Base-by-base conservation (phyloP, 2,888 invertebrate species). In the Strigamia maritima region DNA sequence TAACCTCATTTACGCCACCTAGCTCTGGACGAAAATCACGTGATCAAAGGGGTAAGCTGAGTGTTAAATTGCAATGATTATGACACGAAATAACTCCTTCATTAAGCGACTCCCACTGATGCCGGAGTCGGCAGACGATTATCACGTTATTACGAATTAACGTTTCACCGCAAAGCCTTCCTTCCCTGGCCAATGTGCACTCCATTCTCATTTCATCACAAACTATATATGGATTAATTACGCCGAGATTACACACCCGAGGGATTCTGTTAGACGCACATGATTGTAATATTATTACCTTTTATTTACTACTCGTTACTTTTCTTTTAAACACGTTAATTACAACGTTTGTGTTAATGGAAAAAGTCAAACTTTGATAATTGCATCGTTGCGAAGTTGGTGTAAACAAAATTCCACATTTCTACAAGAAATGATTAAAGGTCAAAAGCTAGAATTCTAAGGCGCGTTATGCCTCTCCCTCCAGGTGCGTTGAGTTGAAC, bases 1-100 rank as follows among this genome's bases (percentile, higher is more conserved):
- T 70, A 70, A 70, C 70, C 70, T 70, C 70, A 70, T 70, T 70
- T 54, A 54, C 54, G 19, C 54, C 70, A 28, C 60, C 7, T 12
- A 28, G 19, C 54, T 54, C 6, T 28, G 70, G 70, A 70, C 70
- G 7, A 26, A 70, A 70, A 70, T 70, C 70, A 70, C 70, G 70
- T 70, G 70, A 70, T 70, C 70, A 70, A 70, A 70, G 70, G 70
- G 70, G 70, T 70, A 70, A 70, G 70, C 70, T 70, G 70, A 70
- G 70, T 70, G 70, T 70, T 70, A 70, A 70, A 70, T 70, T 70
- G 70, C 14, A 70, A 70, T 70, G 70, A 70, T 70, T 70, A 70
- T 70, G 70, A 70, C 70, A 70, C 70, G 70, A 70, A 70, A 70
- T 70, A 70, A 70, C 28, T 70, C 70, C 70, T 70, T 70, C 70